A percentile compares a stretch with the other conserved stretches of the same genome.
Conservation (phyloP, 2,113 vertebrate genomes). For the Muntiacus reevesi region DNA sequence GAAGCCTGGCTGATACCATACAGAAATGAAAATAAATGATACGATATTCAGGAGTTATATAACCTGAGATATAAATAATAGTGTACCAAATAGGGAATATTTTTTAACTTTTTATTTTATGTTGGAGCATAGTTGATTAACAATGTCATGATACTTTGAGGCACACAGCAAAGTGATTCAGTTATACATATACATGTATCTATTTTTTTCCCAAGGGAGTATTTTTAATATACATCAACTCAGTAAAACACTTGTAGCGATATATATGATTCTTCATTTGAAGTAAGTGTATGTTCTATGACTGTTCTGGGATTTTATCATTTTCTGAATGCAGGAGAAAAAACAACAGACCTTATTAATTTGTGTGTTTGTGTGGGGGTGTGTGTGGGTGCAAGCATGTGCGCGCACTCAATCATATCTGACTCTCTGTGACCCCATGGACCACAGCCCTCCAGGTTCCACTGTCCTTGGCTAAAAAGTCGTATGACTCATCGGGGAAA, state of each 20-base stretch:
- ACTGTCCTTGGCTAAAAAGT: background rate
- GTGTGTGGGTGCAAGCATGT: rapidly evolving
- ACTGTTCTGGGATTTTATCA: background rate
- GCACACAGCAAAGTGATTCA: background rate
- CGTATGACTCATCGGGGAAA: background rate
- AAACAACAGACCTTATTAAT: background rate
- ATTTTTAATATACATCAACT: background rate
- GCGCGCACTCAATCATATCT: rapidly evolving
- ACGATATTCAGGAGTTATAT: background rate
- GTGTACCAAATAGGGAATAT: background rate
- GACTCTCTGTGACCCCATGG: background rate
- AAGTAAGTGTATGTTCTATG: background rate
- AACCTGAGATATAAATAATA: background rate
- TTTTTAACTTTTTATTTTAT: background rate
- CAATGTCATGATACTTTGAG: background rate
- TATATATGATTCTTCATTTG: background rate
- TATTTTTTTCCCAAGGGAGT: background rate
- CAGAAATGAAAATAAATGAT: background rate
- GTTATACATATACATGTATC: background rate
- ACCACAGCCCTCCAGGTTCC: background rate
- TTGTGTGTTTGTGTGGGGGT: background rate
- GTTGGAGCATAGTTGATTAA: background rate
- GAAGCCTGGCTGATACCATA: background rate
- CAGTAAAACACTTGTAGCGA: background rate
- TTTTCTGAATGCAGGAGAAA: background rate